phyloP scores from a whole-genome alignment of 2,113 vertebrate genomes.

The Alexandromys fortis region DNA sequence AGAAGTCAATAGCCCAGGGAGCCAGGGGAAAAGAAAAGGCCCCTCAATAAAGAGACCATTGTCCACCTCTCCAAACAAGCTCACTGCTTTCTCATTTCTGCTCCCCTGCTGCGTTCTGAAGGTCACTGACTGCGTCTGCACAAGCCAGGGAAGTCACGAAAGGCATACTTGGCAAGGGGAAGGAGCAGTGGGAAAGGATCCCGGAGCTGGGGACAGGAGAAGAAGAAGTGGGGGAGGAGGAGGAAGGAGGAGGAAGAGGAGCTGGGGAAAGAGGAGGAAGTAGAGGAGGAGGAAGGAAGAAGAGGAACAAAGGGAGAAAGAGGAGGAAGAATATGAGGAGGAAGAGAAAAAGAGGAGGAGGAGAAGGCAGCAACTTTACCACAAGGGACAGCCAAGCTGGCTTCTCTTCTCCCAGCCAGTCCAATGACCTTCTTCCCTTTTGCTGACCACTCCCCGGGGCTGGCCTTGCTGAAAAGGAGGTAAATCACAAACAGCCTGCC shows the following conservation, averaged over 20 bases:
- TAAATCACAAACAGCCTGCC: conserved; percentile 68
- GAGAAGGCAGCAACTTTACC: not conserved
- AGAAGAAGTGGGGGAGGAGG: not conserved
- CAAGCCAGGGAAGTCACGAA: conserved; percentile 11
- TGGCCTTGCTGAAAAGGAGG: conserved; percentile 67
- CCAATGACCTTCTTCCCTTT: conserved; percentile 51
- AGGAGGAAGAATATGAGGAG: not conserved
- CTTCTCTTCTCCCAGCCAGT: not conserved
- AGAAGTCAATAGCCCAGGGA: not conserved
- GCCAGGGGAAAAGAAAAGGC: not conserved
- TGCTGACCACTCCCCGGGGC: conserved; percentile 79
- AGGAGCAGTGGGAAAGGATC: not conserved
- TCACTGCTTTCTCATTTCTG: conserved; percentile 38
- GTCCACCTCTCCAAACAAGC: conserved; percentile 55
- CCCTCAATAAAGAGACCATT: conserved; percentile 70
- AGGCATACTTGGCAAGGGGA: conserved; percentile 40
- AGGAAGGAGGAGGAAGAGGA: not conserved
- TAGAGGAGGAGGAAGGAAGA: too few relatives aligned
- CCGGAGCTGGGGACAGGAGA: not conserved
- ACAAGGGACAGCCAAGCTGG: not conserved
- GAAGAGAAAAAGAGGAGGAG: not conserved
- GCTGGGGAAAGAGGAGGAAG: not conserved
- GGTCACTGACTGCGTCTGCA: conserved; percentile 65
- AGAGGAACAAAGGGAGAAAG: not conserved
- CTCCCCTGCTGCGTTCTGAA: conserved; percentile 44